These are phyloP conservation scores for Lepetodrilus schrolli DNA, from an alignment of 2,888 invertebrate genomes.

Conservation along the genomic window DNA sequence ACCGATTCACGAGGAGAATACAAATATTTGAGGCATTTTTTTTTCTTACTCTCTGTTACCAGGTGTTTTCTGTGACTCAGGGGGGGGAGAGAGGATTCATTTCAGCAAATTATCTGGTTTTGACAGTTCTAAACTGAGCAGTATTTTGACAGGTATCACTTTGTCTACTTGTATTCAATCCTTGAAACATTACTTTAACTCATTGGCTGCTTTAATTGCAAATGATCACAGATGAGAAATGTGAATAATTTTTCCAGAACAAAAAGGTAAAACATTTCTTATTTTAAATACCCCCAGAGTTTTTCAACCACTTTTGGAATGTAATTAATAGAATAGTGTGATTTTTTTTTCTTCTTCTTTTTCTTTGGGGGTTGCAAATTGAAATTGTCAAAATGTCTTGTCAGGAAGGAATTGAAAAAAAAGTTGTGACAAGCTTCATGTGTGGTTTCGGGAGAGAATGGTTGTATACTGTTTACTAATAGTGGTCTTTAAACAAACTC, in stretches of 20 bases:
- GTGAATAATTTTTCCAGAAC: not conserved
- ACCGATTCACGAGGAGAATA: not conserved
- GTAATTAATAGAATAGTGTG: constrained; percentile 19
- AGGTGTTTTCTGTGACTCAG: constrained; percentile 5
- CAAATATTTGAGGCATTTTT: constrained; percentile 21
- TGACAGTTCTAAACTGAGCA: constrained; percentile 19
- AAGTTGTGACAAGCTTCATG: no score
- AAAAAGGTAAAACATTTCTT: not conserved
- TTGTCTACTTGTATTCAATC: not conserved
- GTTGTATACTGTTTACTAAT: not conserved
- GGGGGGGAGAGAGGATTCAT: constrained; percentile 5
- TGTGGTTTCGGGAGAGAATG: no score
- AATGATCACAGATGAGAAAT: constrained; percentile 3
- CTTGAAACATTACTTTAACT: not conserved
- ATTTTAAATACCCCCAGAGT: not conserved
- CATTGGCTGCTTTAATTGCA: constrained; percentile 1
- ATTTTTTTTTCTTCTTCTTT: no score
- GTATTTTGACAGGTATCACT: constrained; percentile 21
- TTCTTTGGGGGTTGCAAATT: constrained; percentile 22
- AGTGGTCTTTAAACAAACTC: constrained; percentile 20
- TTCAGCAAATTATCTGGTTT: constrained; percentile 10
- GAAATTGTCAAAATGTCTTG: constrained; percentile 25
- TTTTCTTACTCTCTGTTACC: no score
- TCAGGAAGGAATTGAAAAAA: no score
- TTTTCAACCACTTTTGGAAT: not conserved